phyloP scores from a whole-genome alignment of 2,113 vertebrate species.

The Bungarus multicinctus region DNA sequence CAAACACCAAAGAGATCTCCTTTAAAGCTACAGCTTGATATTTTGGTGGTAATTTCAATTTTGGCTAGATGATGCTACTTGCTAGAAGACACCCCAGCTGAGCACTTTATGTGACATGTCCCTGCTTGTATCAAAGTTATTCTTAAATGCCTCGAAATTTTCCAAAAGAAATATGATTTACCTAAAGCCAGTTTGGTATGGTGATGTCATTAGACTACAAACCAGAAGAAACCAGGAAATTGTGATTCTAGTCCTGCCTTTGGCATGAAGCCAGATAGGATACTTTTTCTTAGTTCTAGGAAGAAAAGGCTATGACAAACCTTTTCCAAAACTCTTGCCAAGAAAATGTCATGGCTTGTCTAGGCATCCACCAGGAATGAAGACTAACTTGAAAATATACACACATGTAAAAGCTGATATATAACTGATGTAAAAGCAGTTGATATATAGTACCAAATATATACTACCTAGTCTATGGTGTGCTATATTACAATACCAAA shows the following conservation, averaged over 20 bases:
- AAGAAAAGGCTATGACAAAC: neutral
- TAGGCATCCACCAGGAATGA: neutral
- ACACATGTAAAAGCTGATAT: neutral
- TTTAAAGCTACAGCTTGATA: neutral
- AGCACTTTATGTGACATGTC: neutral
- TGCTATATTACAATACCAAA: neutral
- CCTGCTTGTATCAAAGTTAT: neutral
- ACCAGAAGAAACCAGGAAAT: neutral
- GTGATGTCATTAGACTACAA: neutral
- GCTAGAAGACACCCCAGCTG: neutral
- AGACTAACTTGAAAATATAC: neutral
- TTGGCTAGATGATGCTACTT: neutral
- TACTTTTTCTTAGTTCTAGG: neutral
- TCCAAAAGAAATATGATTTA: neutral
- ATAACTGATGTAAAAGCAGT: no score
- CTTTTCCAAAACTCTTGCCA: neutral
- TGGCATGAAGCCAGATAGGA: neutral
- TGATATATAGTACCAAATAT: neutral
- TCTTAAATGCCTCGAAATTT: neutral
- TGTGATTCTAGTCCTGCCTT: neutral
- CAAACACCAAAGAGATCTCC: neutral
- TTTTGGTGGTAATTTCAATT: neutral
- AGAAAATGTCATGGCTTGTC: neutral
- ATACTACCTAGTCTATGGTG: neutral
- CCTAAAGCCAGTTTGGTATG: neutral